A percentile compares a stretch with the other conserved stretches of the same genome.
Conservation (phyloP, 2,113 vertebrate genomes). For the Chelonoidis abingdonii region DNA sequence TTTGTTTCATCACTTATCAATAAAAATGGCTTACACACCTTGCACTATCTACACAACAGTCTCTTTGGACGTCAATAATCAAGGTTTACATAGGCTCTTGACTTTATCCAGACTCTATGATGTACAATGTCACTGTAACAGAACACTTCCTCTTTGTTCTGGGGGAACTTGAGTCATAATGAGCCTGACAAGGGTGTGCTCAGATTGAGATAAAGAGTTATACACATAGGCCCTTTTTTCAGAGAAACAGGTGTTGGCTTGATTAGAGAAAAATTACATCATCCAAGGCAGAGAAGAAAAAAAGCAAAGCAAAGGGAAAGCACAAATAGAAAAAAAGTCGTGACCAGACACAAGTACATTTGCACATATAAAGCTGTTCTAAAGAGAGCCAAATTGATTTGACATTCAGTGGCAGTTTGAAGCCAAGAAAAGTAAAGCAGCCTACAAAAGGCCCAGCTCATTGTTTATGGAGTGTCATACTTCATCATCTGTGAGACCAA, state of each 20-base stretch:
- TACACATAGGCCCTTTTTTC: constrained; percentile 65
- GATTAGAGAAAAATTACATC: constrained; percentile 88
- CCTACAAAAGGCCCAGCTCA: constrained; percentile 91
- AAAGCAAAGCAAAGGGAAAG: constrained; percentile 61
- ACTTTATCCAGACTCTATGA: constrained; percentile 75
- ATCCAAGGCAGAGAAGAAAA: constrained; percentile 70
- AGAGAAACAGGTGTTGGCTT: constrained; percentile 85
- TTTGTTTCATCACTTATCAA: constrained; percentile 73
- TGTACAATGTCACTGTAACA: constrained; percentile 65
- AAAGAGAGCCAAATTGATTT: constrained; percentile 95
- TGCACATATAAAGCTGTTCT: constrained; percentile 91
- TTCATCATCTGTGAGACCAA: constrained; percentile 94
- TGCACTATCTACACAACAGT: constrained; percentile 58
- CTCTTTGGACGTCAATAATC: constrained; percentile 59
- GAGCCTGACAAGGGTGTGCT: constrained; percentile 70
- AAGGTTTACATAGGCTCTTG: constrained; percentile 69
- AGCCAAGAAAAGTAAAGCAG: constrained; percentile 88
- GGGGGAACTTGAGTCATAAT: constrained; percentile 72
- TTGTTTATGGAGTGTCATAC: constrained; percentile 98
- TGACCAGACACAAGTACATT: constrained; percentile 87
- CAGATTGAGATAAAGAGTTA: constrained; percentile 74
- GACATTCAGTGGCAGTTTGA: constrained; percentile 91
- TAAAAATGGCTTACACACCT: constrained; percentile 68
- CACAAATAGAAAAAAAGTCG: constrained; percentile 77
- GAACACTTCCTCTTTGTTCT: constrained; percentile 80